phyloP scores from a whole-genome alignment of 2,888 invertebrate species.

The Rhingia campestris region DNA sequence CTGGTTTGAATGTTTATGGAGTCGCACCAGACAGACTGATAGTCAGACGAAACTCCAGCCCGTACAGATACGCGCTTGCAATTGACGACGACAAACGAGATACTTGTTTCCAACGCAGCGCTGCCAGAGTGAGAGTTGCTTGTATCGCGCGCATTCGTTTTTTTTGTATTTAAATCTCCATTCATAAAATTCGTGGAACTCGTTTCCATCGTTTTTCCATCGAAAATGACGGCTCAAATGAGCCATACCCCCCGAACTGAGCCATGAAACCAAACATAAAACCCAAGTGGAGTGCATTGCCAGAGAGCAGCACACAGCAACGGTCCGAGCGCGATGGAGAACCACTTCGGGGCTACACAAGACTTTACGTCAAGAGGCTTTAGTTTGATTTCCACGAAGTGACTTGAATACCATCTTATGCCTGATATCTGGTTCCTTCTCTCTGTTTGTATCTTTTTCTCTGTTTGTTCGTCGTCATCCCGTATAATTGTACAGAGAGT shows the following conservation, averaged over 20 bases:
- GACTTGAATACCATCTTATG: slow-evolving; percentile 27
- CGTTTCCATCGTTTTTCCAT: slow-evolving; percentile 70
- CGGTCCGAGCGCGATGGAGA: slow-evolving; percentile 10
- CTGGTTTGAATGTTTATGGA: slow-evolving; percentile 46
- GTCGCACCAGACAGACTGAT: slow-evolving; percentile 29
- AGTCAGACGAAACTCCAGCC: slow-evolving; percentile 29
- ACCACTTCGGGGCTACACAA: slow-evolving; percentile 57
- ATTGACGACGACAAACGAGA: slow-evolving; percentile 20
- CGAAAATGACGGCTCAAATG: slow-evolving; percentile 61
- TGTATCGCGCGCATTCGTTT: slow-evolving; percentile 2
- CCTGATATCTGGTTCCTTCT: slow-evolving; percentile 40
- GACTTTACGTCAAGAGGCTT: slow-evolving; percentile 65
- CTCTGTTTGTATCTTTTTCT: background rate
- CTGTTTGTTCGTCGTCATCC: slow-evolving; percentile 9
- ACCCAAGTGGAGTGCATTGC: slow-evolving; percentile 16
- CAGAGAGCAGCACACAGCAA: background rate
- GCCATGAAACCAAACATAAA: background rate
- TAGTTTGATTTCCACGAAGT: slow-evolving; percentile 71
- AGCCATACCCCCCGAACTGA: slow-evolving; percentile 11
- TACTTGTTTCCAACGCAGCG: slow-evolving; percentile 22
- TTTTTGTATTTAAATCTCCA: slow-evolving; percentile 59
- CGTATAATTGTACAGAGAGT: background rate
- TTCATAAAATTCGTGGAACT: slow-evolving; percentile 74
- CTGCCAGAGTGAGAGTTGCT: slow-evolving; percentile 51
- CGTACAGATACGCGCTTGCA: slow-evolving; percentile 3